Conservation (phyloP, 2,888 invertebrate species). For the Acrocyrtus sp. region DNA sequence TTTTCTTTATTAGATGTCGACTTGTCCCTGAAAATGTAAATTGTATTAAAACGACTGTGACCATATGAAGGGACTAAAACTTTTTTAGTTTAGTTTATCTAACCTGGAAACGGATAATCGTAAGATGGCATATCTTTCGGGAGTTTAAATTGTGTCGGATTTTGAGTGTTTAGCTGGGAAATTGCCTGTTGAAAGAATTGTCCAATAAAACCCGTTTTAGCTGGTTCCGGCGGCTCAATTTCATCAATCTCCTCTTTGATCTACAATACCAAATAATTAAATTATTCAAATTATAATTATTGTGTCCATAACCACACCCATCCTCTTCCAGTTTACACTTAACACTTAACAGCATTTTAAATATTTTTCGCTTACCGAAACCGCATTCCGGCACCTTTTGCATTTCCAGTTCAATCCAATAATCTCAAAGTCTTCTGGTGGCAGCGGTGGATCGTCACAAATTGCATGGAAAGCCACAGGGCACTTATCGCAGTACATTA, state of each 20-base stretch:
- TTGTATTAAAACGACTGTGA: not conserved
- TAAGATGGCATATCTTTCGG: constrained; percentile 31
- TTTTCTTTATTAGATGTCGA: constrained; percentile 29
- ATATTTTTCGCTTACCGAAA: constrained; percentile 6
- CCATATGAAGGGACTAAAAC: not conserved
- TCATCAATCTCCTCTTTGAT: too few relatives aligned
- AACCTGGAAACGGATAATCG: constrained; percentile 29
- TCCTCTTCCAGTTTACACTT: too few relatives aligned
- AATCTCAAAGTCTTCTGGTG: constrained; percentile 80
- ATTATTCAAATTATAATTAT: too few relatives aligned
- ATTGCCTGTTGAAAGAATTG: not conserved
- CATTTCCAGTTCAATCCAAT: constrained; percentile 80
- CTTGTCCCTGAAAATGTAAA: constrained; percentile 42
- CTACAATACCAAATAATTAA: too few relatives aligned
- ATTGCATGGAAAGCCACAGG: constrained; percentile 95
- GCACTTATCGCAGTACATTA: constrained; percentile 95
- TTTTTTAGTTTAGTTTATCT: not conserved
- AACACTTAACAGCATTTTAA: too few relatives aligned
- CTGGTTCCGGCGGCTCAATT: not conserved
- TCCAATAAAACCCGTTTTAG: not conserved
- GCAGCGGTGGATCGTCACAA: constrained; percentile 94
- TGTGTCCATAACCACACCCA: too few relatives aligned
- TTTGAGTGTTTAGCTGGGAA: not conserved
- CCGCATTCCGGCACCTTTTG: constrained; percentile 38
- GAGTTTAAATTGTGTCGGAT: constrained; percentile 68